phyloP scores from a whole-genome alignment of 2,113 vertebrate species.

The Hemiprocne comata region DNA sequence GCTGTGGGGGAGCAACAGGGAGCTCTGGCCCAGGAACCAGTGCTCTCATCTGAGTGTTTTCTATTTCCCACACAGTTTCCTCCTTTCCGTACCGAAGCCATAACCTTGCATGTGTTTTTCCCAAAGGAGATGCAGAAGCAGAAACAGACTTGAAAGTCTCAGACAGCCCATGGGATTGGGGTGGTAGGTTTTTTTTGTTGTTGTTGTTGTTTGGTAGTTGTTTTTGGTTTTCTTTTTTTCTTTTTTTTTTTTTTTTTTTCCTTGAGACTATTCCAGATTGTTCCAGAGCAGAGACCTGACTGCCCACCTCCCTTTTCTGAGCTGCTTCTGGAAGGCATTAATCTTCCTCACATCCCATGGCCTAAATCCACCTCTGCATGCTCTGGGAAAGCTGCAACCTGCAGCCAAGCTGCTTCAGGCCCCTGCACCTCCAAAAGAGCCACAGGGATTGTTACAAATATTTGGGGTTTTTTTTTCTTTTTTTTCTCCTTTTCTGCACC shows the following conservation, averaged over 20 bases:
- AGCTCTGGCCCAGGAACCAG: accelerated
- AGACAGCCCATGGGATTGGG: background rate
- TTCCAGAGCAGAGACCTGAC: background rate
- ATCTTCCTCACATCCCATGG: background rate
- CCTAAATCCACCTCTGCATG: background rate
- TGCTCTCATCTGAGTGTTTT: background rate
- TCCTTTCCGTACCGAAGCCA: background rate
- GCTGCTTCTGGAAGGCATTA: background rate
- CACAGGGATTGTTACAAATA: background rate
- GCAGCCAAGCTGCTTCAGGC: background rate
- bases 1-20: accelerated
- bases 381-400: background rate
- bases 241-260: background rate
- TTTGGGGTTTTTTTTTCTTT: background rate
- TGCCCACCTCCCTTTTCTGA: background rate
- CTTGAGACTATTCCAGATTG: background rate
- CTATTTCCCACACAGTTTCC: background rate
- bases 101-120: background rate
- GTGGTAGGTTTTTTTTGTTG: too few relatives aligned
- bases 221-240: too few relatives aligned
- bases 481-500: background rate
- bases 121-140: background rate
- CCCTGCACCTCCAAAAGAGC: background rate
- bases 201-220: too few relatives aligned
- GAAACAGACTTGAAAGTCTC: background rate